Evolutionary conservation across 2,888 invertebrate species (phyloP).

Genomic region (Endotricha flammealis): DNA sequence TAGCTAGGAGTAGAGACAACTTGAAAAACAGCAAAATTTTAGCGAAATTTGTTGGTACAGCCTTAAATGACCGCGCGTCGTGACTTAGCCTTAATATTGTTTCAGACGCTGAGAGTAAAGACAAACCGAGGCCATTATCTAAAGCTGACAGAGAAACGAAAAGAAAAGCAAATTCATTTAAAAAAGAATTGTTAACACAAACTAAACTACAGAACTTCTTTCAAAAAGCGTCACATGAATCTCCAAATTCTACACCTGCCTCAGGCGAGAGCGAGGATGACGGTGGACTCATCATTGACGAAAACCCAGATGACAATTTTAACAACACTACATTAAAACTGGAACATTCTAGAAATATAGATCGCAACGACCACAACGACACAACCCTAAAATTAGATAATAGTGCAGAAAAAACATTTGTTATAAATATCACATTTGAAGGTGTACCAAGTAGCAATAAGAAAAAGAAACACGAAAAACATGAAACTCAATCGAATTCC

Average conservation of each 20-base stretch:
- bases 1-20: too few species aligned
- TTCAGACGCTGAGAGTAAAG: constrained; percentile 35
- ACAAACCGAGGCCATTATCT: constrained; percentile 43
- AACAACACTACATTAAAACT: constrained; percentile 35
- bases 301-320: constrained; percentile 30
- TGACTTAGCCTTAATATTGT: too few species aligned
- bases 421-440: constrained; percentile 66
- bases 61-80: too few species aligned
- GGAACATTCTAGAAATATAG: constrained; percentile 27
- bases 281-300: constrained; percentile 48
- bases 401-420: constrained; percentile 40
- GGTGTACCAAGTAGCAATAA: constrained; percentile 46
- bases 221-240: constrained; percentile 43
- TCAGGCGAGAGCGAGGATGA: constrained; percentile 48
- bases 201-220: constrained; percentile 67
- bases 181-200: constrained; percentile 68
- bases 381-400: constrained; percentile 44
- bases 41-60: too few species aligned
- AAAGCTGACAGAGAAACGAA: constrained; percentile 66
- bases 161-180: constrained; percentile 67
- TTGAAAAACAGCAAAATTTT: too few species aligned
- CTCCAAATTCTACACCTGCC: constrained; percentile 29
- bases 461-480: constrained; percentile 18
- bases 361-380: constrained; percentile 32
- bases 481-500: constrained; percentile 22